Evolutionary conservation across 2,888 invertebrate species (phyloP), one percentile per base, ranked within the genome.

Genomic region (Melinopterus prodromus): DNA sequence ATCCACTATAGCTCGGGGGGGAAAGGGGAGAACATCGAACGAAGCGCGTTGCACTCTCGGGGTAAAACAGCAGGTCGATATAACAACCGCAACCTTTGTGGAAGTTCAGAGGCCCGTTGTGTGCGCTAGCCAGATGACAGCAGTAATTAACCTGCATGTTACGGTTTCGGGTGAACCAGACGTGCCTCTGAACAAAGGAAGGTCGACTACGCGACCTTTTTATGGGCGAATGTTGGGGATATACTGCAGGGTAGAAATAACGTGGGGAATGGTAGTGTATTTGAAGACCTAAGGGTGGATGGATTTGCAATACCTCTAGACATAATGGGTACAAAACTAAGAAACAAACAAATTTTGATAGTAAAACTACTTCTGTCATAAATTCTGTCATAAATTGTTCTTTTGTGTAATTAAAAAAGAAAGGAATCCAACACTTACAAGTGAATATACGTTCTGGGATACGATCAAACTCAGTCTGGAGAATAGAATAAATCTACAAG

Each of bases 31-130:
- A 53, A 53, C 9, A 53, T 53, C 53, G 53, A 53, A 53, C 26
- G 26, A 53, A 9, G 1, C 53, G 1, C 53, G 1, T 9, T 53
- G 53, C 53, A 53, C 53, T 12, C 9, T 9, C 53, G 53, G 53
- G 12, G 53, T 53, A 53, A 53, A 53, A 53, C 53, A 53, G 53
- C 71, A 74, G 80, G 80, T 78, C 78, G 76, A 80, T 80, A 78
- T 78, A 53, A 53, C 53, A 53, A 53, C 53, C 53, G 53, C 53
- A 53, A 53, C 53, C 35, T 36, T 36, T 72, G 26, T 72, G 72
- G 72, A 36, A 72, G 14, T 72, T 26, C 72, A 72, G 35, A 72
- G 35, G 36, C 76, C 15, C 53, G 35, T 53, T 3, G 53, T 53
- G 12, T 53, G 5, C 53, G 53, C 53, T 12, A 53, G 53, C 53